Evolutionary conservation across 2,113 vertebrate species (phyloP).

Genomic region (Smithornis capensis): DNA sequence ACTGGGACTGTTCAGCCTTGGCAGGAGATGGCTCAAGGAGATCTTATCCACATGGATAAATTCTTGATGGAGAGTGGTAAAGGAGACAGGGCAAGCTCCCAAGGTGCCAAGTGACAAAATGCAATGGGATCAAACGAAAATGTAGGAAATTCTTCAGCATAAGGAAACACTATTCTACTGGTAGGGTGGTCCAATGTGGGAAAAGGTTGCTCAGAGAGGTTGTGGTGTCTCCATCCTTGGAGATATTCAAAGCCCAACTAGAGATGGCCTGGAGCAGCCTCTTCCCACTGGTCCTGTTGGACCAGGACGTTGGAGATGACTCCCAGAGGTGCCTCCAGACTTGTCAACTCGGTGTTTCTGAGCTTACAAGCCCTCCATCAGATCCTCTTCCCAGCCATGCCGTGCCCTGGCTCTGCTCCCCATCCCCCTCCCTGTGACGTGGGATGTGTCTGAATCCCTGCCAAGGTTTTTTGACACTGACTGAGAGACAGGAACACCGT

Average conservation of each 20-base stretch:
- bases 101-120: background rate
- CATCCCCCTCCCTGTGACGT: rapidly evolving
- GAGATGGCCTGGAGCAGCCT: background rate
- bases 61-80: background rate
- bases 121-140: background rate
- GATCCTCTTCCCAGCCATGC: rapidly evolving
- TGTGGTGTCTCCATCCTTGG: background rate
- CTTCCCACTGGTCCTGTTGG: background rate
- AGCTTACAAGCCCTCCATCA: rapidly evolving
- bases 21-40: background rate
- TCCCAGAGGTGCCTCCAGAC: background rate
- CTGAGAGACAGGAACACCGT: background rate
- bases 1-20: background rate
- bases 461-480: background rate
- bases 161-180: background rate
- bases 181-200: no score
- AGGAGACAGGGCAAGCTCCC: background rate
- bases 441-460: background rate
- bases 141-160: background rate
- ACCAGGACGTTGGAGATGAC: background rate
- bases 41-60: background rate
- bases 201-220: background rate
- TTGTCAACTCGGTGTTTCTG: background rate
- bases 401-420: background rate
- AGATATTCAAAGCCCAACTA: background rate